Evolutionary conservation across 2,797 vertebrate genomes (phyloP), one percentile per base, ranked within the genome.

Genomic region (Schizopygopsis pylzovi): DNA sequence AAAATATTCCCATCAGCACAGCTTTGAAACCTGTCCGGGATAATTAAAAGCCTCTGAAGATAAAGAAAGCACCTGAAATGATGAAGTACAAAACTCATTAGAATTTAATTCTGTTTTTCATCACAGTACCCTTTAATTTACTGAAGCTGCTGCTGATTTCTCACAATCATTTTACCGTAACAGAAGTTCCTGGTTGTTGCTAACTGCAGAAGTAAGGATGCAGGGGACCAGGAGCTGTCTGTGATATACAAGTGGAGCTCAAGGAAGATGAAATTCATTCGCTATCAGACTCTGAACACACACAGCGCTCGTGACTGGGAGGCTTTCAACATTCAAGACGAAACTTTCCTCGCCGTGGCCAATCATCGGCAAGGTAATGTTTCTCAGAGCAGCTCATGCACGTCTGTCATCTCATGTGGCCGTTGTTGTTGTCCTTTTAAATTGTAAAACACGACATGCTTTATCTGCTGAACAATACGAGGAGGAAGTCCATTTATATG

Each of bases 261-360:
- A 85, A 95, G 93, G 85, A 97, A 95, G 70, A 95, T 94, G 76
- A 95, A 91, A 79, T 99, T 99, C 90, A 71, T 96, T 54, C 87
- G 18, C 0, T 97, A 98, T 92, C 98, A 99, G 95, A 94, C 94
- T 52, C 94, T 99, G 81, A 87, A 90, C 90, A 99, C 98, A 0
- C 94, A 97, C 94, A 96, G 97, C 0, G 98, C 98, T 33, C 95
- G 98, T 1, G 98, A 99, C 94, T 99, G 98, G 98, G 98, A 99
- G 90, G 97, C 98, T 45, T 99, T 99, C 86, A 90, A 88, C 86
- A 97, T 99, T 86, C 91, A 96, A 1, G 95, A 94, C 63, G 96
- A 98, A 77, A 92, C 96, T 77, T 99, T 98, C 92, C 96, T 99
- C 0, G 97, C 95, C 0, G 98, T 99, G 86, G 98, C 98, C 91